Evolutionary conservation across 2,797 vertebrate genomes (phyloP).

Genomic region (Potorous gilbertii): DNA sequence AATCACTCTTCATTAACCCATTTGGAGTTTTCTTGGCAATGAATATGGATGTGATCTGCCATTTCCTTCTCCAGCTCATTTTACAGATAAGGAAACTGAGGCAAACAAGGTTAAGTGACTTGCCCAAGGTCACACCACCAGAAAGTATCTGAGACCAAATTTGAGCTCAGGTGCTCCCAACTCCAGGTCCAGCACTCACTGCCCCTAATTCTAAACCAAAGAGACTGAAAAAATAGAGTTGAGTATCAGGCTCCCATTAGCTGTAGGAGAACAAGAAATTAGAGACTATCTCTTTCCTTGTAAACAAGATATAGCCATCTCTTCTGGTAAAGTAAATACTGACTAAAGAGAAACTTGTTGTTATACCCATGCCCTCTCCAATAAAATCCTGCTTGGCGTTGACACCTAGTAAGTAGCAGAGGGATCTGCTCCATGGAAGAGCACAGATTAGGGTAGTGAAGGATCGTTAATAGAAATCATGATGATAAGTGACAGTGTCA

Average conservation of each 20-base stretch:
- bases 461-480: no score
- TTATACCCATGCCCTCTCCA: background rate
- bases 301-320: background rate
- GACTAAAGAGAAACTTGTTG: background rate
- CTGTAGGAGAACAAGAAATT: background rate
- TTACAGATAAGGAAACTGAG: no score
- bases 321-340: background rate
- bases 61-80: no score
- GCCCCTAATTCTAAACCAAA: background rate
- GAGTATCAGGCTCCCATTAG: background rate
- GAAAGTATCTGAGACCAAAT: no score
- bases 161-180: no score
- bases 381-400: background rate
- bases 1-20: no score
- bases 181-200: no score
- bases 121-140: no score
- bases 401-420: background rate
- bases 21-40: no score
- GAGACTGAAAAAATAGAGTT: background rate
- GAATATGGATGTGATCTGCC: no score
- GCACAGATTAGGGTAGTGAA: background rate
- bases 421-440: background rate
- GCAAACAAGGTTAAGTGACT: no score
- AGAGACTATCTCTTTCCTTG: background rate
- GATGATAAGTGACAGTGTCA: no score